phyloP scores from a whole-genome alignment of 1,140 invertebrate genomes.

The Sarcophaga bullata region DNA sequence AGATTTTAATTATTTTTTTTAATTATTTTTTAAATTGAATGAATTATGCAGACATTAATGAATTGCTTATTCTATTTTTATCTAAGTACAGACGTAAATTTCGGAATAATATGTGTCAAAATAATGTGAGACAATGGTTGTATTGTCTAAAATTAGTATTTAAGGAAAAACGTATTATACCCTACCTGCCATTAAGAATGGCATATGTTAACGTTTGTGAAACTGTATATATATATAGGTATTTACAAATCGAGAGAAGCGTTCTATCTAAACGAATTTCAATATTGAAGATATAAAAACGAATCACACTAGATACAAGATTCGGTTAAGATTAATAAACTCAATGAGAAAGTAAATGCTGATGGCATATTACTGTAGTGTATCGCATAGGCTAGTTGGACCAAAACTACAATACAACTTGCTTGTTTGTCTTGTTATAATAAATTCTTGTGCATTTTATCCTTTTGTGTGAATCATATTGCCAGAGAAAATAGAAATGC shows the following conservation, averaged over 20 bases:
- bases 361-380: no score
- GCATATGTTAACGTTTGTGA: no score
- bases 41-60: neutral
- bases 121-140: neutral
- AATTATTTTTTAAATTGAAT: neutral
- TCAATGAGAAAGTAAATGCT: no score
- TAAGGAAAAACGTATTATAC: neutral
- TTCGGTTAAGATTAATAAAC: no score
- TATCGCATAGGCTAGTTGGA: no score
- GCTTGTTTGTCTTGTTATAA: neutral
- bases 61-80: neutral
- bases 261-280: no score
- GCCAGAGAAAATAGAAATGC: neutral
- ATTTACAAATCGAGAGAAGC: no score
- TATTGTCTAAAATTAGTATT: constrained; percentile 5
- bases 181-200: no score
- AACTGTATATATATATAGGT: no score
- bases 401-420: no score
- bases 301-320: no score
- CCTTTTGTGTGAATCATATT: constrained; percentile 26
- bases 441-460: neutral
- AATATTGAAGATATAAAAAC: no score
- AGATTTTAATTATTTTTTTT: neutral
- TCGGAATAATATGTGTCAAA: neutral
- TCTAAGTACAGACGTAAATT: neutral